phyloP scores from a whole-genome alignment of 2,888 invertebrate genomes.

The Tipula vernalis region DNA sequence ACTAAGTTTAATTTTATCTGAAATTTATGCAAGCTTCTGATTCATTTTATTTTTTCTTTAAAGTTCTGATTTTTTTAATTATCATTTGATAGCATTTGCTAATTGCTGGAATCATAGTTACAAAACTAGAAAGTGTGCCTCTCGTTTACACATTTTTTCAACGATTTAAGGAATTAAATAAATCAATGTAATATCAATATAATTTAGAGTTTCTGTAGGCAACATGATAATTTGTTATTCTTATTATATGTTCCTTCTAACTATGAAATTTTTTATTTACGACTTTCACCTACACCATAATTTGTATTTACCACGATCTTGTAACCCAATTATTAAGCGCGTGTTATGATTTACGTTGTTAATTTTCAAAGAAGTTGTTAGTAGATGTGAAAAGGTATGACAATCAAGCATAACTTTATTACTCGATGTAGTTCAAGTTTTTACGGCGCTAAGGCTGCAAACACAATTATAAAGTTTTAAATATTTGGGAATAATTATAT shows the following conservation, averaged over 20 bases:
- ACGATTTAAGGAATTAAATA: too few species aligned
- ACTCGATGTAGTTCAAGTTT: too few species aligned
- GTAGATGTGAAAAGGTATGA: neutral
- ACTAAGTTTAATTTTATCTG: neutral
- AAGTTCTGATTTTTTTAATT: too few species aligned
- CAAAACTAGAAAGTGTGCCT: too few species aligned
- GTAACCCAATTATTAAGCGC: neutral
- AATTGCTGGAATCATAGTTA: too few species aligned
- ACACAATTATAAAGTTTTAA: too few species aligned
- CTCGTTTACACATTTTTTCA: too few species aligned
- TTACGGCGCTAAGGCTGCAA: too few species aligned
- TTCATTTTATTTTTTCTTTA: neutral
- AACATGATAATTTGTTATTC: neutral
- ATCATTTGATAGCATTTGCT: too few species aligned
- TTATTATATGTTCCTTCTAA: neutral
- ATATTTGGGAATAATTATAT: too few species aligned
- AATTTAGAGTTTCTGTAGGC: neutral
- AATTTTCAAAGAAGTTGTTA: neutral
- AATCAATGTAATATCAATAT: too few species aligned
- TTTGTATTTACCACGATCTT: neutral
- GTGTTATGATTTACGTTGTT: neutral
- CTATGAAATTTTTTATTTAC: neutral
- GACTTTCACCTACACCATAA: neutral
- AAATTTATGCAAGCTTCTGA: neutral
- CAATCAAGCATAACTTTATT: too few species aligned